Evolutionary conservation across 2,888 invertebrate species (phyloP), one percentile per base, ranked within the genome.

Genomic region (Cylindroiulus punctatus): DNA sequence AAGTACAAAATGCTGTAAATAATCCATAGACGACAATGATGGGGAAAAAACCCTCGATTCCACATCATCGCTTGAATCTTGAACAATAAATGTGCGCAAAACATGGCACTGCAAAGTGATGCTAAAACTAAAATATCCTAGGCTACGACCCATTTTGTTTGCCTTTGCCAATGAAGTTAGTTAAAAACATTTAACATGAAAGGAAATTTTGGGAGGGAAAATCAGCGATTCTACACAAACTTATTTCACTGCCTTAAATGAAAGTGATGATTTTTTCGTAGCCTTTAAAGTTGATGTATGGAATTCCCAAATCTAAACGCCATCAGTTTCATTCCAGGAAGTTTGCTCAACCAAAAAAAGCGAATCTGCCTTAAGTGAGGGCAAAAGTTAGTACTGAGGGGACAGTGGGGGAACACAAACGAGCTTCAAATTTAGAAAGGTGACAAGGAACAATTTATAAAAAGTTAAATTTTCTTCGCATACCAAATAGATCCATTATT

Each of bases 1-100:
- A 44, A 44, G 44, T 83, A 83, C 83, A 83, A 83, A 83, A 83
- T 42, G 83, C 40, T 26, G 83, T 83, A 42, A 83, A 83, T 83
- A 83, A 22, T n/a, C 42, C 42, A 76, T 30, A 30, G 76, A 83
- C 32, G 17, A 40, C 40, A 36, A 83, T 36, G 26, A 83, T 19
- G 36, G 42, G 44, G 42, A 81, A 83, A 40, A 83, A 76, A 76
- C 76, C 30, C 52, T 44, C 52, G 17, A 76, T 76, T 76, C 76
- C 30, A 10, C 76, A 30, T 30, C 30, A 30, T 65, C 65, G 26
- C 26, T 76, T 14, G 14, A 7, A 3, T 76, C 14, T 30, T 14
- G 76, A 76, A 76, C 76, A 76, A 76, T 76, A 76, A 76, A 76
- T 17, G 76, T 76, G 26, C 26, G 76, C 76, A 76, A 76, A 76